Evolutionary conservation across 2,888 invertebrate species (phyloP), one percentile per base, ranked within the genome.

Genomic region (Trichogramma dendrolimi): DNA sequence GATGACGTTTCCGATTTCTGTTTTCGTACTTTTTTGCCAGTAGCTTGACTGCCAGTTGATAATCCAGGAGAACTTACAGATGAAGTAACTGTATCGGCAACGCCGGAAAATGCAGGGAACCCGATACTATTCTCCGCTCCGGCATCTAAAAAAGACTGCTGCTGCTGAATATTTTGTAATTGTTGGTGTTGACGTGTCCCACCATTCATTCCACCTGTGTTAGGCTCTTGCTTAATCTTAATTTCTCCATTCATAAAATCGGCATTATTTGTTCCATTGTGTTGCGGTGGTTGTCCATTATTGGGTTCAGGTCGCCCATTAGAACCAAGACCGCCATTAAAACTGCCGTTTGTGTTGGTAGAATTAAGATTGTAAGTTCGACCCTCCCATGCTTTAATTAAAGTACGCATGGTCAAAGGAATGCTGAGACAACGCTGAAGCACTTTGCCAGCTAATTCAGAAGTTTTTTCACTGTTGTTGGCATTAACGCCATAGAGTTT

Each of bases 341-440:
- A 86, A 81, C 81, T 84, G 78, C 83, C 82, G 58, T 76, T 78
- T 63, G 84, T 77, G 80, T 71, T 69, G 72, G 81, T 77, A 65
- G 85, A 84, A 60, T 77, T 76, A 60, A 80, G 75, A 47, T 78
- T 72, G 10, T 85, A 80, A 71, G 91, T 90, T 7, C 88, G 85
- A 10, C 75, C 75, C 71, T 92, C 90, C 92, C 93, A 93, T 59
- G 87, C 85, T 74, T 90, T 89, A n/a, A 96, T 86, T 3, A 96
- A 83, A 2, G 93, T 87, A 66, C 96, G 85, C 80, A 96, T 86
- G 5, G 94, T 94, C 58, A 96, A 86, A 2, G 96, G 96, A 77
- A 96, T 92, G n/a, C 95, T 96, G 72, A 94, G 86, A 71, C 90
- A 92, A 74, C 90, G 88, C 78, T 95, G 94, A 67, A 95, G 84